phyloP scores from a whole-genome alignment of 1,140 invertebrate species.

The fruit fly (Drosophila melanogaster) region Release_6_plus_ISO1_MT NT_033777.3:30953001-30953500 shows the following conservation, averaged over 20 bases:
- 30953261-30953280: conserved; percentile 63
- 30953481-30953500: conserved; percentile 40
- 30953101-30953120: conserved; percentile 62
- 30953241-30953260: conserved; percentile 57
- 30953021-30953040: conserved; percentile 69
- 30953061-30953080: conserved; percentile 33
- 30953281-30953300: conserved; percentile 63
- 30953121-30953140: conserved; percentile 72
- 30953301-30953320: conserved; percentile 73
- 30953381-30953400: conserved; percentile 59
- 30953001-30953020: conserved; percentile 21
- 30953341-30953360: conserved; percentile 18
- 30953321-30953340: conserved; percentile 62
- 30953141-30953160: conserved; percentile 56
- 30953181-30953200: conserved; percentile 20
- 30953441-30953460: conserved; percentile 70
- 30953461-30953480: conserved; percentile 35
- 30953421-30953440: conserved; percentile 52
- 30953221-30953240: conserved; percentile 57
- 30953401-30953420: conserved; percentile 55
- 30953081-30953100: conserved; percentile 76
- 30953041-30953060: conserved; percentile 39
- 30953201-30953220: conserved; percentile 5
- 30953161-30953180: conserved; percentile 40
- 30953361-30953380: conserved; percentile 48